A percentile compares a stretch with the other conserved stretches of the same genome.
Evolutionary conservation across 1,140 invertebrate species (phyloP).

Genomic region (Cotesia glomerata): DNA sequence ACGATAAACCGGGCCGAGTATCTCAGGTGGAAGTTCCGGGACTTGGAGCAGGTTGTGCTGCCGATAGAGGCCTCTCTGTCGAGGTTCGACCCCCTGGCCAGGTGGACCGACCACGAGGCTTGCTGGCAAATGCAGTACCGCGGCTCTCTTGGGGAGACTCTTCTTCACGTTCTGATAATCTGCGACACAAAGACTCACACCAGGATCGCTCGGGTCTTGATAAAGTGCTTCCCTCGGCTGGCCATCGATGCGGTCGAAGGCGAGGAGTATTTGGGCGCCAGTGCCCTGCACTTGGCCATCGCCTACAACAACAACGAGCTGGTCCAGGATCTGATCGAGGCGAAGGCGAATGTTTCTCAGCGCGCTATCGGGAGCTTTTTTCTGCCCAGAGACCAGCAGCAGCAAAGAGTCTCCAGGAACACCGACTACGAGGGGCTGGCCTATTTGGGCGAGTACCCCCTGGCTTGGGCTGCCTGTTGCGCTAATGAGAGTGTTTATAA

Average conservation of each 20-base stretch:
- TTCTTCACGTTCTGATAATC: conserved; percentile 94
- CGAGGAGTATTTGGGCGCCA: conserved; percentile 95
- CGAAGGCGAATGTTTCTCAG: conserved; percentile 89
- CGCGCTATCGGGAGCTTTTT: conserved; percentile 93
- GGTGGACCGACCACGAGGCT: conserved; percentile 88
- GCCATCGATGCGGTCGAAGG: conserved; percentile 95
- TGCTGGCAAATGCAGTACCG: conserved; percentile 98
- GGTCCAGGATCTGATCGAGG: conserved; percentile 90
- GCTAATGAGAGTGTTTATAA: conserved; percentile 98
- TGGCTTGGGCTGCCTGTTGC: conserved; percentile 96
- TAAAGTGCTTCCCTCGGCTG: conserved; percentile 90
- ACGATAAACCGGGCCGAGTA: conserved; percentile 90
- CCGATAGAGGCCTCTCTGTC: conserved; percentile 83
- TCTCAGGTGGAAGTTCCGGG: conserved; percentile 90
- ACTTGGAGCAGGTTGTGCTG: conserved; percentile 78
- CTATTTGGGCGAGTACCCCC: conserved; percentile 94
- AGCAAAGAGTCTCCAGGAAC: conserved; percentile 71
- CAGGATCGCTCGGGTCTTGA: conserved; percentile 82
- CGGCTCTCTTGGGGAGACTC: conserved; percentile 91
- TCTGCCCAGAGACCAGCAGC: conserved; percentile 88
- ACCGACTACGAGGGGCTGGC: conserved; percentile 96
- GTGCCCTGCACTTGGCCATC: conserved; percentile 93
- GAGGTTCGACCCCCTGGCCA: conserved; percentile 80
- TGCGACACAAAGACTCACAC: conserved; percentile 90
- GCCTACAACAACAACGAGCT: conserved; percentile 95